Evolutionary conservation across 64 coral and sea anemone species (phyloP).

Genomic region (Cladopsammia gracilis): DNA sequence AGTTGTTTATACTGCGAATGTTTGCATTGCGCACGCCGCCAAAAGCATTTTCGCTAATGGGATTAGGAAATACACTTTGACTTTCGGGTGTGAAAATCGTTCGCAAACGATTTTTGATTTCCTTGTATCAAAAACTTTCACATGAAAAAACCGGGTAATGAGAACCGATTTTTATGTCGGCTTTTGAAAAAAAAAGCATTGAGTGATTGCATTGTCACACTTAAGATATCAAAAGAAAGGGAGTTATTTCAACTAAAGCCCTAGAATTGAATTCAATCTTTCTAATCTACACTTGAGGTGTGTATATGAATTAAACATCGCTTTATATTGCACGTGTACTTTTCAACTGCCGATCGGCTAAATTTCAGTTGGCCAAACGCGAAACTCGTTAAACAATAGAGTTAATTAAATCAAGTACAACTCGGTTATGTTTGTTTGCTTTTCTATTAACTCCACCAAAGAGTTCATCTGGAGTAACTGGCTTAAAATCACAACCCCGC

Average conservation of each 20-base stretch:
- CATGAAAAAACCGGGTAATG: background rate
- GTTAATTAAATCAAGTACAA: constrained; percentile 57
- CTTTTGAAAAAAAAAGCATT: background rate
- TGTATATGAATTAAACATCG: constrained; percentile 16
- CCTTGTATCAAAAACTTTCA: background rate
- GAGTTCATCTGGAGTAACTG: constrained; percentile 10
- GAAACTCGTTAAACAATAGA: background rate
- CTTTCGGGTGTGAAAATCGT: constrained; percentile 10
- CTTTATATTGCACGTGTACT: constrained; percentile 19
- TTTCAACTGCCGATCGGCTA: constrained; percentile 20
- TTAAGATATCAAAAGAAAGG: constrained; percentile 39
- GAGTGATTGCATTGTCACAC: constrained; percentile 39
- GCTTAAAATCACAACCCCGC: constrained; percentile 40
- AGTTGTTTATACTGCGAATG: constrained; percentile 38
- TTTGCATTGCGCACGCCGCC: constrained; percentile 39
- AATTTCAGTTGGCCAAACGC: constrained; percentile 21
- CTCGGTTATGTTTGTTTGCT: constrained; percentile 35
- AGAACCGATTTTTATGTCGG: constrained; percentile 7
- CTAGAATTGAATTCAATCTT: constrained; percentile 25
- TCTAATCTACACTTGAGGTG: constrained; percentile 33
- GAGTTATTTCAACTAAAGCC: constrained; percentile 37
- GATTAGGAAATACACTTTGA: constrained; percentile 50
- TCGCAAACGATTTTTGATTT: background rate
- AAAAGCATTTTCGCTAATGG: constrained; percentile 34
- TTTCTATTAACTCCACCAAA: constrained; percentile 32